phyloP scores from a whole-genome alignment of 2,888 invertebrate species.

The Drosophila falleni region DNA sequence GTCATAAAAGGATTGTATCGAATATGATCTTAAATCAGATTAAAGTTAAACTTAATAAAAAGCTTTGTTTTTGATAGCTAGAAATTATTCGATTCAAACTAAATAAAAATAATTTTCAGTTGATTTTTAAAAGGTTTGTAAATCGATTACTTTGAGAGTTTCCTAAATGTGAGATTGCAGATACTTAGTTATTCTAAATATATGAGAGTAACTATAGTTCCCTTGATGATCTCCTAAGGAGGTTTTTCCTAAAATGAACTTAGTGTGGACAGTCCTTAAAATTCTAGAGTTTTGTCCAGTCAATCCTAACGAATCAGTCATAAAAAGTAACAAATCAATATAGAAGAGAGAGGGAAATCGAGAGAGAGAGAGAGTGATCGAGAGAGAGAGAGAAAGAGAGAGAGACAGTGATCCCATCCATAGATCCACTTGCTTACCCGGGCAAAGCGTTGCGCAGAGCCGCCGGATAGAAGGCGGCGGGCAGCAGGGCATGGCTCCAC shows the following conservation, averaged over 20 bases:
- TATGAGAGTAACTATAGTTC: not conserved
- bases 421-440: slow-evolving; percentile 87
- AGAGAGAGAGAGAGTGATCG: no score
- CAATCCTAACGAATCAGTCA: not conserved
- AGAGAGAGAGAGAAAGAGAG: not conserved
- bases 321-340: not conserved
- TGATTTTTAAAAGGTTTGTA: no score
- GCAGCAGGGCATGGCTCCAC: slow-evolving; percentile 90
- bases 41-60: not conserved
- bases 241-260: not conserved
- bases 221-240: no score
- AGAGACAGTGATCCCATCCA: not conserved
- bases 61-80: no score
- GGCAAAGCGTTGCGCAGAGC: slow-evolving; percentile 90
- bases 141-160: no score
- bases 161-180: not conserved
- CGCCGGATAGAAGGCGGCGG: slow-evolving; percentile 90
- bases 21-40: no score
- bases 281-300: not conserved
- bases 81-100: no score
- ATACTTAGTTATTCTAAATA: not conserved
- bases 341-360: no score
- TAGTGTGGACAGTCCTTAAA: not conserved
- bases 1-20: no score
- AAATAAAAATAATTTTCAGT: no score